phyloP scores from a whole-genome alignment of 2,888 invertebrate genomes.

The Chironomus riparius region DNA sequence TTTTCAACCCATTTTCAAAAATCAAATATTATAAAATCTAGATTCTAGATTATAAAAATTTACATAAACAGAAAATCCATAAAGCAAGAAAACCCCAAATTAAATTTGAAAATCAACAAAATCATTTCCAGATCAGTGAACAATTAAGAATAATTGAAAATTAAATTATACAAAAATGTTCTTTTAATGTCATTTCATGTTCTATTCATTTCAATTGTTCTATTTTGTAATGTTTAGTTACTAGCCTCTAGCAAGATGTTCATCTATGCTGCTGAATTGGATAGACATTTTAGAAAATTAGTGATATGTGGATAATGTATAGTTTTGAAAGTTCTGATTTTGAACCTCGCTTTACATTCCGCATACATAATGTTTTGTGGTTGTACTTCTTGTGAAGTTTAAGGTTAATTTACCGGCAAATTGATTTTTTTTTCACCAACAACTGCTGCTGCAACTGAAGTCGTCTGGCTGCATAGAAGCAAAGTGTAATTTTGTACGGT shows the following conservation, averaged over 20 bases:
- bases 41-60: too few relatives aligned
- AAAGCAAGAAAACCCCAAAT: too few relatives aligned
- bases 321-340: not conserved
- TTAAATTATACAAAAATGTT: not conserved
- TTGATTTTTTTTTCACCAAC: slow-evolving; percentile 20
- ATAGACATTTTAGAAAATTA: not conserved
- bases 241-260: too few relatives aligned
- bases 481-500: not conserved
- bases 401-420: slow-evolving; percentile 27
- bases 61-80: too few relatives aligned
- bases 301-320: not conserved
- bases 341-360: not conserved
- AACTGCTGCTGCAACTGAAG: not conserved
- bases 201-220: not conserved
- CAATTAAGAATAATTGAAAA: not conserved
- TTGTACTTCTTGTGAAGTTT: slow-evolving; percentile 24
- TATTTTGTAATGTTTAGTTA: too few relatives aligned
- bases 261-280: too few relatives aligned
- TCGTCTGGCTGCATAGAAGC: not conserved
- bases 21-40: too few relatives aligned
- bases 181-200: not conserved
- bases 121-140: slow-evolving; percentile 14
- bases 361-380: too few relatives aligned
- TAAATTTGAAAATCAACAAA: not conserved
- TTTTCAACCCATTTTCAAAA: too few relatives aligned